Evolutionary conservation across 2,888 invertebrate species (phyloP), one percentile per base, ranked within the genome.

Genomic region (Ernsta delagoae): DNA sequence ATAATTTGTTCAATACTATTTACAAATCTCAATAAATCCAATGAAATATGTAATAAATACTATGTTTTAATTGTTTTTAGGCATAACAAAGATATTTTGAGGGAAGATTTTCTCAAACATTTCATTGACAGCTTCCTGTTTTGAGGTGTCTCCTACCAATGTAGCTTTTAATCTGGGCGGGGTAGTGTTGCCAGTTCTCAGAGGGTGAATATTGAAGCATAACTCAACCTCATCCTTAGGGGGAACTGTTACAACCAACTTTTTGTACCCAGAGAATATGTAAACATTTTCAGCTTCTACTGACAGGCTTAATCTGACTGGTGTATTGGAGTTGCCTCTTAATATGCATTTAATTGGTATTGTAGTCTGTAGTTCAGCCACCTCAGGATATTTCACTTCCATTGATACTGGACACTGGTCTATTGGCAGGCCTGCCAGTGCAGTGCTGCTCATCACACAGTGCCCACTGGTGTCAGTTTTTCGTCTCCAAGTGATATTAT

Each of bases 201-300:
- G 89, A 0, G 98, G 98, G 77, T 97, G 96, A 71, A 98, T 93
- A 82, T 97, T 97, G 93, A 97, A 98, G 76, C 95, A 94, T 48
- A 97, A 83, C 70, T 94, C 94, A 71, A 95, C 94, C 70, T 89
- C 92, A 48, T 94, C 95, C 71, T 94, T 94, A 0, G 96, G 96
- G 60, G 96, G 91, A 66, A 95, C 88, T 12, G 94, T 94, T 16
- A 95, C 87, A 48, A 92, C 90, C 75, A 94, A 96, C 94, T 98
- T 97, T 90, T 98, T 98, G 81, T 98, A 98, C 2, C 99, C 99
- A 71, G 98, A 96, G 90, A 98, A 98, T 97, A 99, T 98, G 85
- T 99, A 99, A 53, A 97, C 97, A 85, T 99, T 98, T 70, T 96
- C 97, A 6, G 96, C 96, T 77, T 98, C 97, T 90, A 98, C 96